Evolutionary conservation across 2,888 invertebrate genomes (phyloP), one percentile per base, ranked within the genome.

Genomic region (Trachelus troglodyta): DNA sequence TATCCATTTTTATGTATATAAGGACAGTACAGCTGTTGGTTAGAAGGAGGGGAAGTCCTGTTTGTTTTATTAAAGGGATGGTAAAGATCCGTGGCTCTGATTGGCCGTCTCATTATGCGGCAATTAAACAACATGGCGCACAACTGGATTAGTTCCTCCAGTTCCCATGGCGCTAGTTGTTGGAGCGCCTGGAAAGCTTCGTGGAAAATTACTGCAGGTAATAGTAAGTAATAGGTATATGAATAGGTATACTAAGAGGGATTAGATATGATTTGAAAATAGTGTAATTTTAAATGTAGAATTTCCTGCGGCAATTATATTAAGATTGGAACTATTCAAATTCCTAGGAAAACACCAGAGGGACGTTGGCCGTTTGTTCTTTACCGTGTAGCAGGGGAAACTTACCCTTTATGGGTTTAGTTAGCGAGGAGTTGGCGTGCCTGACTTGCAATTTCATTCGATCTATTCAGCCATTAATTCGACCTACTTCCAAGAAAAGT

Each of bases 81-180:
- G 71, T 33, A 71, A 71, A 34, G 82, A 81, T 83, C 69, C 80
- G 74, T 73, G 76, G 75, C 78, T 80, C 75, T 79, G 84, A 85
- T 85, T 84, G 84, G 85, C 69, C 76, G 80, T 79, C 83, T 85
- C 84, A 84, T 85, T 84, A 80, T 83, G 77, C 79, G 83, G 81
- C 81, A 87, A 87, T 88, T 87, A 87, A 86, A 83, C 80, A 85
- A 84, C 82, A 85, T 87, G 87, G 87, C 87, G 86, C 82, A 81
- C 81, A 76, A 80, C 81, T 79, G 69, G 76, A 76, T 80, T 81
- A 79, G 83, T 85, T 84, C 82, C 69, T 71, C 79, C 79, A 73
- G 77, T 80, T 81, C 77, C 80, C 80, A 79, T 80, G 85, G 85
- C 89, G 87, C 86, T 84, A 87, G 81, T 81, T 81, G 76, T 76